These are phyloP conservation scores for Heliocidaris erythrogramma DNA, from an alignment of 35 echinoderm and acorn worm genomes.

Conservation along the genomic window DNA sequence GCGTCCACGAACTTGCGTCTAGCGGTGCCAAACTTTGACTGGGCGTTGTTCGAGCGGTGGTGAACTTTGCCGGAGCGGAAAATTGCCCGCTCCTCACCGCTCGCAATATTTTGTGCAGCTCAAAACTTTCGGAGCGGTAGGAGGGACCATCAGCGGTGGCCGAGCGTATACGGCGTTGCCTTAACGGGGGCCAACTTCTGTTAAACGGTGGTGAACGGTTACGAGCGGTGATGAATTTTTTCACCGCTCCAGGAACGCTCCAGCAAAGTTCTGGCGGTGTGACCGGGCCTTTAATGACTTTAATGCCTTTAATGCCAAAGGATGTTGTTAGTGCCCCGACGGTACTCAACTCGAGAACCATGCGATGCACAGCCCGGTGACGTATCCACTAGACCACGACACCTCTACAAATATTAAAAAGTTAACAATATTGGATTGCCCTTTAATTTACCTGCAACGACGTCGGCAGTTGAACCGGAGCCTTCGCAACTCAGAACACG, in stretches of 20 bases:
- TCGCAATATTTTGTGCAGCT: constrained; percentile 25
- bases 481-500: background rate
- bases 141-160: constrained; percentile 29
- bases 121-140: constrained; percentile 3
- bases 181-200: constrained; percentile 36
- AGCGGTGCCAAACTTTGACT: constrained; percentile 37
- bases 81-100: constrained; percentile 35
- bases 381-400: no score
- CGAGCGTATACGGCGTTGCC: constrained; percentile 29
- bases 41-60: constrained; percentile 25
- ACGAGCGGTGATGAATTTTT: constrained; percentile 33
- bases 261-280: constrained; percentile 7
- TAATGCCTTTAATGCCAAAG: no score
- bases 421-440: no score
- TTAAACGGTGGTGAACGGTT: constrained; percentile 27
- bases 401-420: no score
- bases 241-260: constrained; percentile 14
- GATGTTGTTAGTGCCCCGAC: no score
- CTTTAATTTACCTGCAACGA: background rate
- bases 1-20: constrained; percentile 24
- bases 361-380: no score
- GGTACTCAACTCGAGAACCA: no score
- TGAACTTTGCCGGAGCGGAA: constrained; percentile 21
- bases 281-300: constrained; percentile 28
- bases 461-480: background rate